These are phyloP conservation scores for cat (Felis catus) DNA, from an alignment of 2,113 vertebrate genomes.

Conservation along the genomic window F.catus_Fca126_mat1.0 CM031413.1:154633001-154633500, in stretches of 20 bases:
- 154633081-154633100: background rate
- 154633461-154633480: no score
- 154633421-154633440: background rate
- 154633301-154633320: no score
- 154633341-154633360: no score
- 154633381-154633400: no score
- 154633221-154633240: background rate
- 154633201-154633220: background rate
- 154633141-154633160: fast-evolving
- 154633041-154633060: no score
- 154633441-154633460: background rate
- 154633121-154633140: background rate
- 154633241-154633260: no score
- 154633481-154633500: background rate
- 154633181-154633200: background rate
- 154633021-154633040: no score
- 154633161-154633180: background rate
- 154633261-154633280: no score
- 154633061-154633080: fast-evolving
- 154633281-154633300: no score
- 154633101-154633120: fast-evolving
- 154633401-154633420: no score
- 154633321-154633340: no score
- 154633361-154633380: no score
- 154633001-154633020: background rate